These are phyloP conservation scores for Mastacembelus armatus DNA, from an alignment of 2,797 vertebrate species.

Conservation along the genomic window DNA sequence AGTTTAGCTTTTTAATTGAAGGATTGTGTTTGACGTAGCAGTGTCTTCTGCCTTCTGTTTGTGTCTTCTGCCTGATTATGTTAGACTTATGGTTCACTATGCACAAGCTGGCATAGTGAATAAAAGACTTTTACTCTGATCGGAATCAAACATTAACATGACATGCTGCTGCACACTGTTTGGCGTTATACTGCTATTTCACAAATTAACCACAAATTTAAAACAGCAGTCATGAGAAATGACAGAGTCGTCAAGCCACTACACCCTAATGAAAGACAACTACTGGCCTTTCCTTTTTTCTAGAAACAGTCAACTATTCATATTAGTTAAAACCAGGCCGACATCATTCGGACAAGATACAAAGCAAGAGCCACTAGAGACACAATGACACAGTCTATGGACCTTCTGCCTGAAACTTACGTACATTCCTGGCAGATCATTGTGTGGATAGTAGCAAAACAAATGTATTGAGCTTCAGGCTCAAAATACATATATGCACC, in stretches of 20 bases:
- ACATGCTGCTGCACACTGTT: neutral
- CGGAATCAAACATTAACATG: constrained; percentile 8
- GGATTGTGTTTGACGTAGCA: too few relatives aligned
- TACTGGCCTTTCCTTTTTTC: too few relatives aligned
- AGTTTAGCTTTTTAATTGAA: too few relatives aligned
- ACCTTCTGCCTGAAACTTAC: neutral
- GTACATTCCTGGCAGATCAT: neutral
- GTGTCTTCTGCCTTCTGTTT: too few relatives aligned
- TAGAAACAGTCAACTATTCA: too few relatives aligned
- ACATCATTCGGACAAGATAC: neutral
- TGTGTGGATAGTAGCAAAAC: neutral
- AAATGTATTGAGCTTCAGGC: too few relatives aligned
- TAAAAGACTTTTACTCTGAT: neutral
- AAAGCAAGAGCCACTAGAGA: neutral
- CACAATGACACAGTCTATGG: neutral
- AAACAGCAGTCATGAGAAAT: constrained; percentile 24
- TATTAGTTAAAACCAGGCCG: too few relatives aligned
- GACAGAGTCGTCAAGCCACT: neutral
- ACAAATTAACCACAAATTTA: constrained; percentile 25
- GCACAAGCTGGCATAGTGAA: neutral
- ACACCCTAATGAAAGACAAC: too few relatives aligned
- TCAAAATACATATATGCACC: too few relatives aligned
- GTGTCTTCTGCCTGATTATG: too few relatives aligned
- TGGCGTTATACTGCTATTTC: constrained; percentile 3
- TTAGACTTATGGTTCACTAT: too few relatives aligned